phyloP scores from a whole-genome alignment of 2,888 invertebrate genomes.

The Cephalotes varians region DNA sequence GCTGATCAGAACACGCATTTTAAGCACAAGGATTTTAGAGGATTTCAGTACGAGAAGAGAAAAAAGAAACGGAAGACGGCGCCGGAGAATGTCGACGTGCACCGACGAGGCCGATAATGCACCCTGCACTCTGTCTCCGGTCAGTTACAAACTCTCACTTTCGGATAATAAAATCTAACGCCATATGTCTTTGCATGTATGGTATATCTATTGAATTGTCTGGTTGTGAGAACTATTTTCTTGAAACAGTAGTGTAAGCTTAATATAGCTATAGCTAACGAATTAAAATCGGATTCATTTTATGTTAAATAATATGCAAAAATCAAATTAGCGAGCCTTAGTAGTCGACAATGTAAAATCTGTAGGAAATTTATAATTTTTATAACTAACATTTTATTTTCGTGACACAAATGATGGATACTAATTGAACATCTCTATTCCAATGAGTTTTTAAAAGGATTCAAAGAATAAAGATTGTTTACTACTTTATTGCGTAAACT shows the following conservation, averaged over 20 bases:
- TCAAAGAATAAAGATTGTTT: constrained; percentile 1
- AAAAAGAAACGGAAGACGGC: constrained; percentile 67
- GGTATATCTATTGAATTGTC: background rate
- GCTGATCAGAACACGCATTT: background rate
- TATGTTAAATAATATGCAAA: background rate
- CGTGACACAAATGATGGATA: background rate
- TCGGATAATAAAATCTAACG: background rate
- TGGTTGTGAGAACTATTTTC: background rate
- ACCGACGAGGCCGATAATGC: constrained; percentile 83
- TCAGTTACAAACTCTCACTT: constrained; percentile 71
- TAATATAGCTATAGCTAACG: background rate
- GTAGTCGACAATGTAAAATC: background rate
- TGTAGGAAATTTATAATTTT: background rate
- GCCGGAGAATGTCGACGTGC: constrained; percentile 84
- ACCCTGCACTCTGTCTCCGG: constrained; percentile 84
- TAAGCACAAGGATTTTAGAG: background rate
- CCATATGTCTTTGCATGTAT: background rate
- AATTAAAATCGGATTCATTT: background rate
- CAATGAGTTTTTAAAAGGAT: background rate
- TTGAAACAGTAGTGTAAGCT: background rate
- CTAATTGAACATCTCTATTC: background rate
- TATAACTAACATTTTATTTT: constrained; percentile 2
- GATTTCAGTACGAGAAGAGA: constrained; percentile 68
- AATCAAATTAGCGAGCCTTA: background rate
- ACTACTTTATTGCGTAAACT: constrained; percentile 61